Evolutionary conservation across 2,113 vertebrate species (phyloP), one percentile per base, ranked within the genome.

Genomic region (Leptobrachium ailaonicum): DNA sequence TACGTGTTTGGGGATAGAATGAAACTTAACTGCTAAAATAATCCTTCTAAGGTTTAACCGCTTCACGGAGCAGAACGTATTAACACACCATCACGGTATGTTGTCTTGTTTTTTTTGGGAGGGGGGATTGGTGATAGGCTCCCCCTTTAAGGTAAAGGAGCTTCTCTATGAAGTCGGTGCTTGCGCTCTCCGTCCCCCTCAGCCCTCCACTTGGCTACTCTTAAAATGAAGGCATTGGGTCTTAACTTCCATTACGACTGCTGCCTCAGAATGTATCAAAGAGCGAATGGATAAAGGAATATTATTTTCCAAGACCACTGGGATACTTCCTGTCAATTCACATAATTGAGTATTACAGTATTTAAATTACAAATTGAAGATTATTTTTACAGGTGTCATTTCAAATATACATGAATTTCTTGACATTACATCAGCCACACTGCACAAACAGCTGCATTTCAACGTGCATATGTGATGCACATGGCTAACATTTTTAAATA

Each of bases 331-430:
- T 93, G 91, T 88, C 91, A 88, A 86, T 87, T 88, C 90, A 83
- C 88, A 83, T 91, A 93, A 93, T 91, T 92, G 89, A 92, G 88
- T 89, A 91, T 90, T 92, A 91, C 91, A 90, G 89, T 88, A 93
- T 94, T 92, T 92, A 92, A 93, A 91, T 93, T 92, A 90, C 91
- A 92, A 93, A 92, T 90, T 89, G 89, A 90, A 93, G 92, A 92
- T 91, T 92, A 93, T 94, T 95, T 93, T 92, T 91, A 91, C 93
- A 93, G 92, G 92, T 93, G 93, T 92, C 90, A 90, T 90, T 93
- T 93, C 91, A 94, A 93, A 93, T 92, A 91, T 88, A 93, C 91
- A 90, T 86, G 77, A 90, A 90, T 90, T 91, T 89, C 88, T 93
- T 91, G 91, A 91, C 88, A 92, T 93, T 91, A 93, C 92, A 87